Evolutionary conservation across 2,113 vertebrate species (phyloP).

Genomic region (Tupaia tana): DNA sequence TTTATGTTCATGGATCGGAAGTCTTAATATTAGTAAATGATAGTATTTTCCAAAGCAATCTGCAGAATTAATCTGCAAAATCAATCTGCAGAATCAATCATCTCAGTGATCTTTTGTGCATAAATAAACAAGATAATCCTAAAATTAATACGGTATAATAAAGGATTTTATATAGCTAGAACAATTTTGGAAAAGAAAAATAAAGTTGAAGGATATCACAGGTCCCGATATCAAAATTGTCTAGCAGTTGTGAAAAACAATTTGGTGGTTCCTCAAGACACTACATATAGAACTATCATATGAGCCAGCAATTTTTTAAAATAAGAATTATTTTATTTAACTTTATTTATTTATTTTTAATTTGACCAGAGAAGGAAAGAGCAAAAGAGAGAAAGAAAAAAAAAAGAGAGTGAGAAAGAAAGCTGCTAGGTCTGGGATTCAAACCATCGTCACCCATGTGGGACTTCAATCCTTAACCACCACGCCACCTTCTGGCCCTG

Average conservation of each 20-base stretch:
- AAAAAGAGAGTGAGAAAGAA: too few relatives aligned
- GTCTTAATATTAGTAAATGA: not conserved
- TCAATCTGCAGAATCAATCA: not conserved
- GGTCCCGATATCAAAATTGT: not conserved
- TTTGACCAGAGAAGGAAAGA: too few relatives aligned
- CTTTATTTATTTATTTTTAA: too few relatives aligned
- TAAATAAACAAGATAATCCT: not conserved
- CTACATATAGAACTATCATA: not conserved
- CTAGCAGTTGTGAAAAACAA: not conserved
- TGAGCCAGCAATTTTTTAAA: not conserved
- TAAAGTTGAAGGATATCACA: not conserved
- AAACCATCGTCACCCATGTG: too few relatives aligned
- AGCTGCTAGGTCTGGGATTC: too few relatives aligned
- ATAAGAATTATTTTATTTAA: too few relatives aligned
- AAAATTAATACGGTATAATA: not conserved
- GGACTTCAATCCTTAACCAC: too few relatives aligned
- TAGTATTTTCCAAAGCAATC: not conserved
- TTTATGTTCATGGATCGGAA: not conserved
- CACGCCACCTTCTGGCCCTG: too few relatives aligned
- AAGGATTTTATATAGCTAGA: not conserved
- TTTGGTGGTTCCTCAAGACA: conserved; percentile 26
- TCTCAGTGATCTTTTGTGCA: not conserved
- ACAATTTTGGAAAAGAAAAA: conserved; percentile 9
- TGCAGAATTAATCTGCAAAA: not conserved
- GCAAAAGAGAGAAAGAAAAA: too few relatives aligned